Base-by-base conservation (phyloP, 1,140 invertebrate species). In the Achatina immaculata region DNA sequence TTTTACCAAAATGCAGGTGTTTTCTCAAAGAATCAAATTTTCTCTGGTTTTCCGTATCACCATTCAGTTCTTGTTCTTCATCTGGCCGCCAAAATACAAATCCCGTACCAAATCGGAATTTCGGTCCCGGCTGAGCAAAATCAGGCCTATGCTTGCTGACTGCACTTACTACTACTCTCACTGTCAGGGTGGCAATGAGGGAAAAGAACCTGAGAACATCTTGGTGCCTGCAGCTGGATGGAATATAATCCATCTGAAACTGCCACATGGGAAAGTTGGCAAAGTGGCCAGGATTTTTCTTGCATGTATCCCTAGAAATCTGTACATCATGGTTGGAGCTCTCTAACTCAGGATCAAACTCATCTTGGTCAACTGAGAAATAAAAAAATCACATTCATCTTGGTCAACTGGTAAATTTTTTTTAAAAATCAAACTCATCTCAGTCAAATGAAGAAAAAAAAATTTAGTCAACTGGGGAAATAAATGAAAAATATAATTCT, bases 251-350 rank as follows among this genome's bases (percentile, higher is more conserved):
- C 43, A 73, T 6, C 28, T 3, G 16, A 19, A 73, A 51, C 0
- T 16, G 1, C 28, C 38, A 6, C 4, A 73, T 28, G 40, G 71
- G 43, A 43, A 73, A 73, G 43, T 73, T 48, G 48, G 71, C 7
- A 51, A 28, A 73, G 71, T 73, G 71, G 0, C 71, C 71, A 6
- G 71, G 71, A 31, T 73, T 73, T 31, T 73, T 73, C 1, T 14
- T 31, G 34, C 71, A 73, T 6, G 1, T 7, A 11, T 19, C 14
- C 28, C 28, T 51, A 48, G 2, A 6, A 1, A 16, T 1, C 19
- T 2, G 68, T 19, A 24, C 68, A n/a, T 69, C 36, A 6, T 43
- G 14, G 36, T 40, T 19, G 7, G 68, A n/a, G 16, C 42, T n/a
- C 14, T 69, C 36, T 0, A 24, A 2, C 68, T 69, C 42, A 6